Conservation (phyloP, 2,113 vertebrate species). For the Mus pahari region DNA sequence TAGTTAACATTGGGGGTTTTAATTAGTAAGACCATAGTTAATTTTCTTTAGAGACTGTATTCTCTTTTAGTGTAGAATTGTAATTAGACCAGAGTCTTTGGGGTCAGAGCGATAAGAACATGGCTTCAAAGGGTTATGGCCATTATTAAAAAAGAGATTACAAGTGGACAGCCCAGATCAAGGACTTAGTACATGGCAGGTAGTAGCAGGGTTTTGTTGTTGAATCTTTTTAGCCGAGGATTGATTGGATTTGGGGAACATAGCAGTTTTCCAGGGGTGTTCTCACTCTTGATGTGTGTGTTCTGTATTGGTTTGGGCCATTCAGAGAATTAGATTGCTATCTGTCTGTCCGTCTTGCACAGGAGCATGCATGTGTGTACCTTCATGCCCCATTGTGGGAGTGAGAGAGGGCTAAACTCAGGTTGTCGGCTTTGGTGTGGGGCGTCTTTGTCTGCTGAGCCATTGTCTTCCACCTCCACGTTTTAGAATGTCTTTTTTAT, state of each 20-base stretch:
- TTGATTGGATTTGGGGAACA: background rate
- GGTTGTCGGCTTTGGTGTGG: background rate
- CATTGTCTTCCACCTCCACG: background rate
- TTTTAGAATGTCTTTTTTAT: background rate
- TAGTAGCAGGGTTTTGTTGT: background rate
- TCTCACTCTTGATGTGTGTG: background rate
- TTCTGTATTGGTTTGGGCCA: background rate
- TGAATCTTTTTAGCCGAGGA: background rate
- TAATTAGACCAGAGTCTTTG: background rate
- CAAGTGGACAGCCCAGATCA: background rate
- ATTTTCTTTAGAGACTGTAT: background rate
- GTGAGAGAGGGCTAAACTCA: background rate
- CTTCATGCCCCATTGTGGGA: background rate
- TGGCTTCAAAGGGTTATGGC: background rate
- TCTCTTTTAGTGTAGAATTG: background rate
- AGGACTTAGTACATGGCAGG: background rate
- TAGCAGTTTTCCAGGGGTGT: background rate
- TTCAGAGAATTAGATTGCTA: background rate
- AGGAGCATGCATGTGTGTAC: background rate
- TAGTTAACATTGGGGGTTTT: background rate
- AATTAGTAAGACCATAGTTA: background rate
- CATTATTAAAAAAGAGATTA: background rate
- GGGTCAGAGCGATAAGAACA: background rate
- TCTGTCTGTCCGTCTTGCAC: too few relatives aligned
- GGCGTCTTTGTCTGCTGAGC: background rate